phyloP scores from a whole-genome alignment of 2,113 vertebrate species.

The Anarhynchus alexandrinus region DNA sequence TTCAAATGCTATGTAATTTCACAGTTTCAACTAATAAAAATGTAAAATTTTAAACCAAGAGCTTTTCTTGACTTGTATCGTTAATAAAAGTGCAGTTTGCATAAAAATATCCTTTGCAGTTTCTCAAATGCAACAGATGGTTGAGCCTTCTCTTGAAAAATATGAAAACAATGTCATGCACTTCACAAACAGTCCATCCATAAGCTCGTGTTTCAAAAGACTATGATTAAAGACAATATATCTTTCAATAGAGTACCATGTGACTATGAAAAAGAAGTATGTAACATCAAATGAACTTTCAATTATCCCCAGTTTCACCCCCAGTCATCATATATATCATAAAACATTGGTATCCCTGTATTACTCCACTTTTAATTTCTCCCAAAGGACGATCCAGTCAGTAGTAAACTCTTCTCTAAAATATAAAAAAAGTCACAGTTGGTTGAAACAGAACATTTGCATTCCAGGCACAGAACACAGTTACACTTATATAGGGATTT shows the following conservation, averaged over 20 bases:
- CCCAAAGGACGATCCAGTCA: background rate
- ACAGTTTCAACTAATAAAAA: background rate
- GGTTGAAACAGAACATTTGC: background rate
- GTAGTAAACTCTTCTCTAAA: background rate
- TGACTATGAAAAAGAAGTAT: background rate
- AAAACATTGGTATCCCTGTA: background rate
- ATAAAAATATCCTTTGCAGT: background rate
- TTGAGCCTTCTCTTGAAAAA: conserved; percentile 4
- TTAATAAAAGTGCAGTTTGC: background rate
- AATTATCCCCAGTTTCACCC: background rate
- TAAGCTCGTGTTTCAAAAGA: background rate
- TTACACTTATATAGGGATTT: background rate
- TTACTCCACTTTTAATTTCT: background rate
- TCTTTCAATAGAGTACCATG: background rate
- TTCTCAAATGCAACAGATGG: background rate
- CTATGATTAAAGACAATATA: background rate
- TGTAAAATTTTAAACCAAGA: background rate
- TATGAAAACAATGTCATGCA: background rate
- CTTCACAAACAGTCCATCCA: background rate
- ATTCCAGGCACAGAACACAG: background rate
- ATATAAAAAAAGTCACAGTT: background rate
- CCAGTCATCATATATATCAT: background rate
- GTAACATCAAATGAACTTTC: background rate
- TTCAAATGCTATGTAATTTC: background rate
- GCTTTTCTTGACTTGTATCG: background rate